phyloP scores from a whole-genome alignment of 2,888 invertebrate genomes.

The Ophonus ardosiacus region DNA sequence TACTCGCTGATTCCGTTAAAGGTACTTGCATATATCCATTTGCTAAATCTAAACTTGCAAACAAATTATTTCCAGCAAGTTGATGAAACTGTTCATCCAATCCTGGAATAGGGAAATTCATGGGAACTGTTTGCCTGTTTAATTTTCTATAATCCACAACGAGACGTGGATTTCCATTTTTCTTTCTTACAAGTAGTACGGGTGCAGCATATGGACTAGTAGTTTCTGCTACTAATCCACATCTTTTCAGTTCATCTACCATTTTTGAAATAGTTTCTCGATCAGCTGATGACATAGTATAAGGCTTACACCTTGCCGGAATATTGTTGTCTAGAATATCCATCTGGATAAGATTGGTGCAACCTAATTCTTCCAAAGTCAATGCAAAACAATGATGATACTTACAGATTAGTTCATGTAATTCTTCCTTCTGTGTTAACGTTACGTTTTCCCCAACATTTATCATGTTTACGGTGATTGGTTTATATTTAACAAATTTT shows the following conservation, averaged over 20 bases:
- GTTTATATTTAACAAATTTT: too few species aligned
- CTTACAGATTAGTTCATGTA: too few species aligned
- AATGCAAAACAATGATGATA: too few species aligned
- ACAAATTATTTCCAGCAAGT: not conserved
- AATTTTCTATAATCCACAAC: not conserved
- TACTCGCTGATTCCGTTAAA: too few species aligned
- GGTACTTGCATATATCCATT: not conserved
- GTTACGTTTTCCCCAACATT: too few species aligned
- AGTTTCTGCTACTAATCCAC: too few species aligned
- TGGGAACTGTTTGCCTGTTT: not conserved
- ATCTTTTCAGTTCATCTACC: not conserved
- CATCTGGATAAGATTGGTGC: too few species aligned
- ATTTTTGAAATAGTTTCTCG: not conserved
- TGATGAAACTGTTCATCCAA: slow-evolving; percentile 5
- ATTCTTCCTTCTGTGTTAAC: too few species aligned
- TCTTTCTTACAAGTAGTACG: not conserved
- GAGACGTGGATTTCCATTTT: not conserved
- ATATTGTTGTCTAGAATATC: too few species aligned
- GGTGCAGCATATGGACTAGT: slow-evolving; percentile 2
- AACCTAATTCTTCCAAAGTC: too few species aligned
- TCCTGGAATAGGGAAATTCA: not conserved
- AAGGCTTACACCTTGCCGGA: not conserved
- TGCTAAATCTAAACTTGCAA: not conserved
- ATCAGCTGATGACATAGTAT: not conserved
- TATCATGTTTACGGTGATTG: too few species aligned